Evolutionary conservation across 2,797 vertebrate genomes (phyloP), one percentile per base, ranked within the genome.

Genomic region (Ispidina picta): DNA sequence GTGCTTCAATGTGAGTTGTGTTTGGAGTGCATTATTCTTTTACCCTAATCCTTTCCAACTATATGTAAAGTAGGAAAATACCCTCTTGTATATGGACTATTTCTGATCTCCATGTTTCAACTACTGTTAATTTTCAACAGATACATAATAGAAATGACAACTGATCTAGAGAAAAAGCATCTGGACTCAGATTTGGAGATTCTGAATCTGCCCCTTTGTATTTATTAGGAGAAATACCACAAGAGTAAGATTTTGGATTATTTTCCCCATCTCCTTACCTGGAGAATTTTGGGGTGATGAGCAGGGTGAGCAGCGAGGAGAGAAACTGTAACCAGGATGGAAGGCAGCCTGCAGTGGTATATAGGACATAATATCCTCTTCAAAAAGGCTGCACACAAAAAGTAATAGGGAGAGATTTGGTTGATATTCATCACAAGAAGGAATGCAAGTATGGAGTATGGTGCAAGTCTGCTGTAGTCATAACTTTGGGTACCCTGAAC

Each of bases 281-380:
- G 99, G 99, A 86, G 99, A 99, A 96, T 98, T 99, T 92, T 99
- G 99, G 43, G 99, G 99, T 12, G 99, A 99, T n/a, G 98, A 99
- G 78, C 97, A 99, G 3, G 99, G 99, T 10, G 99, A 99, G 92
- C 99, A 99, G 92, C 99, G 98, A 46, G 99, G 99, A 64, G 99
- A 99, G 97, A 99, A 99, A 96, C 98, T 99, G 95, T 99, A 98
- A 83, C 98, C 98, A 2, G 98, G 98, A 92, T 99, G 99, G 96
- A 99, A 98, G 95, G 98, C 96, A 81, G 98, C 97, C 86, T 98
- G 98, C 89, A 98, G 96, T 1, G 98, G 98, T 70, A 98, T 93
- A 51, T 98, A 98, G 18, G 99, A 99, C 99, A 99, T 99, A 87
- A 99, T 99, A 83, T 99, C 99, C 96, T 99, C 99, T 97, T 99